phyloP scores from a whole-genome alignment of 2,797 vertebrate species.

The Pagetopsis macropterus region DNA sequence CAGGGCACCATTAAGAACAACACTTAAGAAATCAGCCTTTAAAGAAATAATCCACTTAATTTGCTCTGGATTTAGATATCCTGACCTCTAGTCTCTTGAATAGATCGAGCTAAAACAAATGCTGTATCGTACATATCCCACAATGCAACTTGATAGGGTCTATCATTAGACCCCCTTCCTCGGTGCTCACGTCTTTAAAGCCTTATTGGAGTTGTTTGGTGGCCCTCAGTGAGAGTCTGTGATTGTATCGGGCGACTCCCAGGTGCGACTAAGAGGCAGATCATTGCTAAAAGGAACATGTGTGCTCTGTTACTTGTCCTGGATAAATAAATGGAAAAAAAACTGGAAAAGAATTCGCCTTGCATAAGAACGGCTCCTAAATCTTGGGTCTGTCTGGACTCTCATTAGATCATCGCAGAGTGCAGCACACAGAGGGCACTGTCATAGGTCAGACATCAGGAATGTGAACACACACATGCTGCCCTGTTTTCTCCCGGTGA shows the following conservation, averaged over 20 bases:
- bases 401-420: slow-evolving; percentile 89
- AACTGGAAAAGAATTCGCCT: slow-evolving; percentile 22
- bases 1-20: too few relatives aligned
- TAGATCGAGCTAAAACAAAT: neutral
- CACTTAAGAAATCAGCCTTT: too few relatives aligned
- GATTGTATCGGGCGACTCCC: slow-evolving; percentile 15
- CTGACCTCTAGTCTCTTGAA: neutral
- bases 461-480: slow-evolving; percentile 88
- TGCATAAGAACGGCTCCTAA: slow-evolving; percentile 33
- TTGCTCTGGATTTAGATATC: neutral
- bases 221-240: slow-evolving; percentile 10
- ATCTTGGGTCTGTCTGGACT: slow-evolving; percentile 80
- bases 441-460: slow-evolving; percentile 91
- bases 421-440: slow-evolving; percentile 86
- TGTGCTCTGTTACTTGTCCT: slow-evolving; percentile 35
- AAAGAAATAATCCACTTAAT: too few relatives aligned
- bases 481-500: slow-evolving; percentile 88
- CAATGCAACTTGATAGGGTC: neutral
- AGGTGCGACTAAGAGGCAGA: slow-evolving; percentile 49
- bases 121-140: neutral
- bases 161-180: neutral
- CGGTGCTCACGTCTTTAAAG: neutral
- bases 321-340: slow-evolving; percentile 49
- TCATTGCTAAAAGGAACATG: slow-evolving; percentile 32
- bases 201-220: neutral